Evolutionary conservation across 2,113 vertebrate genomes (phyloP).

Genomic region (Sceloporus tristichus): DNA sequence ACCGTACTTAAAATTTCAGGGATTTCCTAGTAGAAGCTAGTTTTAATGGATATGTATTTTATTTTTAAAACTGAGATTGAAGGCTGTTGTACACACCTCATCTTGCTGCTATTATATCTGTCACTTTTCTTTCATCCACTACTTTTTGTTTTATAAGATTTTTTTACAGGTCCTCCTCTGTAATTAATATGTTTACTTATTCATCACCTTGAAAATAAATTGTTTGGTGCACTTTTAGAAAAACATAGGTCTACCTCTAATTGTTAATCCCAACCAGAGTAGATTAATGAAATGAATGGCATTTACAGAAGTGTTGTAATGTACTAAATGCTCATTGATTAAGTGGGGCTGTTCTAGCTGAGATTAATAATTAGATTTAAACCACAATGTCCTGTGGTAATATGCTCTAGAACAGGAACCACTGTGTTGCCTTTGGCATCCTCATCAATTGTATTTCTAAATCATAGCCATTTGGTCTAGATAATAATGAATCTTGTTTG

Average conservation of each 20-base stretch:
- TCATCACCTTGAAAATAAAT: not conserved
- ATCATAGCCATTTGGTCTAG: not conserved
- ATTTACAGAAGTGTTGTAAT: no score
- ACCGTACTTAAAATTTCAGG: not conserved
- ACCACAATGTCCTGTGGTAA: not conserved
- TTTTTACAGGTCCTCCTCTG: not conserved
- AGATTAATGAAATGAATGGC: no score
- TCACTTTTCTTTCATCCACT: not conserved
- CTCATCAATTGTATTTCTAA: accelerated
- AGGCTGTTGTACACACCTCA: not conserved
- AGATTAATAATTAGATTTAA: not conserved
- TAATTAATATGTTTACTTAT: not conserved
- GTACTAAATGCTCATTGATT: no score
- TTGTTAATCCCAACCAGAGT: no score
- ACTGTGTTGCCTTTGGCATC: not conserved
- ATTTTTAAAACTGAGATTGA: not conserved
- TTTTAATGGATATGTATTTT: not conserved
- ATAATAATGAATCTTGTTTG: not conserved
- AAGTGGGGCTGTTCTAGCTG: not conserved
- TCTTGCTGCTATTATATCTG: not conserved
- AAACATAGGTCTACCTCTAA: not conserved
- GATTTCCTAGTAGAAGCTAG: not conserved
- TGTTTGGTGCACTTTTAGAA: not conserved
- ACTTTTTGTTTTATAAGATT: not conserved
- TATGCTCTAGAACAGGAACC: no score